Base-by-base conservation (phyloP, 2,797 vertebrate genomes). In the Gouania willdenowi region DNA sequence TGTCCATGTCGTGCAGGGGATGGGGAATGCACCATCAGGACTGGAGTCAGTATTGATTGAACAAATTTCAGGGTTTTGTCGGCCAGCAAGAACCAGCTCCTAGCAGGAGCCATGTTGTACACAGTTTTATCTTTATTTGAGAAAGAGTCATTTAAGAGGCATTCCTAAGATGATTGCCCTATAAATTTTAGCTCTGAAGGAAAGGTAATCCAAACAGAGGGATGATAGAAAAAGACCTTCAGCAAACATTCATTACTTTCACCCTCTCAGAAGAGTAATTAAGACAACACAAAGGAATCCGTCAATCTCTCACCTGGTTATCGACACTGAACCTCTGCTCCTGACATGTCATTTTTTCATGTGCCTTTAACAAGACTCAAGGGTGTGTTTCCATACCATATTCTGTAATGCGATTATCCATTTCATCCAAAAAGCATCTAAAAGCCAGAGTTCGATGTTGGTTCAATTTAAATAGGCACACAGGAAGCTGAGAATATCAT, bases 351-450 rank as follows among this genome's bases (percentile, higher is more conserved):
- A 41, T 45, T n/a, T n/a, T n/a, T n/a, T n/a, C n/a, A n/a, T n/a
- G 40, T 25, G 30, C 41, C 37, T 41, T 35, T 39, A 26, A 45
- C 36, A 59, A 44, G 30, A 45, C 33, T 61, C 65, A 64, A 41
- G 50, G 46, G 40, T 9, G 7, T 51, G 53, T 64, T 39, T 38
- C 51, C 50, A 24, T 28, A 6, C 33, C 37, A 26, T 48, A 32
- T 70, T 76, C 64, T 19, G 25, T n/a, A n/a, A n/a, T n/a, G n/a
- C n/a, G n/a, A n/a, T n/a, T n/a, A n/a, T n/a, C n/a, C n/a, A n/a
- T n/a, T n/a, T n/a, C n/a, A n/a, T n/a, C n/a, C n/a, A 65, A 65
- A 59, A 52, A 45, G 46, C 48, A 73, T 75, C 66, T 60, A 66
- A 50, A 64, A 38, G 35, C 26, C 32, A 25, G 5, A 48, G 63